Conservation (phyloP, 2,113 vertebrate species). For the Leptobrachium ailaonicum region DNA sequence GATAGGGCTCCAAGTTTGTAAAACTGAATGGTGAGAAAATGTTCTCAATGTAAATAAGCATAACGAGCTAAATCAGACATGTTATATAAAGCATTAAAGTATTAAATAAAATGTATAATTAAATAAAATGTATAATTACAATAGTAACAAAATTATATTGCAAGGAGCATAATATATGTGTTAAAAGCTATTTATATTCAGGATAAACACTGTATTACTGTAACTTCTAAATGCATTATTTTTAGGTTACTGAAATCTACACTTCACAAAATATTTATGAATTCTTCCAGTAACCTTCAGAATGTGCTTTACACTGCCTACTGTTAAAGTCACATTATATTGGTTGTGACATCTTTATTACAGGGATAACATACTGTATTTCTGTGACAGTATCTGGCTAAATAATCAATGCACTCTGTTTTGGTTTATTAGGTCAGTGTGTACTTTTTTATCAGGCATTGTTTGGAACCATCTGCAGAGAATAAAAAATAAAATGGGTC, state of each 20-base stretch:
- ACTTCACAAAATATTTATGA: constrained; percentile 42
- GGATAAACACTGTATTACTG: neutral
- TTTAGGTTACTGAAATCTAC: constrained; percentile 23
- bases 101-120: too few species aligned
- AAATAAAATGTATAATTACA: too few species aligned
- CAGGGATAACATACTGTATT: constrained; percentile 44
- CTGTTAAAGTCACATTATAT: constrained; percentile 44
- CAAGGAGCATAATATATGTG: too few species aligned
- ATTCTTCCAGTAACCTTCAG: constrained; percentile 38
- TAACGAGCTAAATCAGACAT: too few species aligned
- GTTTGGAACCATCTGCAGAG: constrained; percentile 27
- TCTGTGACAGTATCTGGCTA: constrained; percentile 40
- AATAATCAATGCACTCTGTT: constrained; percentile 45
- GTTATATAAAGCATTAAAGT: too few species aligned
- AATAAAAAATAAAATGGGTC: neutral
- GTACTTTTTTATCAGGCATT: constrained; percentile 31
- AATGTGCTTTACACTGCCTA: constrained; percentile 35
- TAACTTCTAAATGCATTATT: neutral
- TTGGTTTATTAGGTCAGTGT: constrained; percentile 45
- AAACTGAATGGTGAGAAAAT: too few species aligned
- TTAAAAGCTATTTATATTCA: neutral
- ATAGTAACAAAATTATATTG: too few species aligned
- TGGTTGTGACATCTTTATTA: constrained; percentile 45
- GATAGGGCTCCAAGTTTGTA: too few species aligned
- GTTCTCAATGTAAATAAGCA: too few species aligned